phyloP scores from a whole-genome alignment of 2,797 vertebrate species.

The Borostomias antarcticus region DNA sequence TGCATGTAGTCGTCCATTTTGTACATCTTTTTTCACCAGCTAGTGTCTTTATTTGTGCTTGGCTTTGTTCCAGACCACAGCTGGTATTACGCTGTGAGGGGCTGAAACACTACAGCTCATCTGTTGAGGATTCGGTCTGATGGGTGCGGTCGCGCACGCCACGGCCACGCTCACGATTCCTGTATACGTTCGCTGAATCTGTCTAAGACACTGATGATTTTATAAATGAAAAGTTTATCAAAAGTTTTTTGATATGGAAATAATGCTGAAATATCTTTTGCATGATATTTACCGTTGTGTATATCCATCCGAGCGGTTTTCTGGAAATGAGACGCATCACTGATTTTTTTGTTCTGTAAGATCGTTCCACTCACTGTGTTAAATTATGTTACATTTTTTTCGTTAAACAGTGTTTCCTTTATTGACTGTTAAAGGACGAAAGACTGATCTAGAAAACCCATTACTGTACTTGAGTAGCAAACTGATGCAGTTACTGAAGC shows the following conservation, averaged over 20 bases:
- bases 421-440: conserved; percentile 22
- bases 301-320: conserved; percentile 3
- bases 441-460: conserved; percentile 11
- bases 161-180: background rate
- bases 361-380: conserved; percentile 8
- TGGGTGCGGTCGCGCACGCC: background rate
- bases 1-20: background rate
- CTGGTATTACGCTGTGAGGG: background rate
- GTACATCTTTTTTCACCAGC: background rate
- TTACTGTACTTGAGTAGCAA: conserved; percentile 36
- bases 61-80: background rate
- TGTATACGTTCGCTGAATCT: background rate
- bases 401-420: background rate
- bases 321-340: conserved; percentile 6
- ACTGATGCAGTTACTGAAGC: conserved; percentile 16
- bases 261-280: conserved; percentile 7
- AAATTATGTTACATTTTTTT: background rate
- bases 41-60: conserved; percentile 4
- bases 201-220: conserved; percentile 8
- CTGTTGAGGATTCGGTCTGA: background rate
- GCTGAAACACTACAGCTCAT: background rate
- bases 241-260: conserved; percentile 5
- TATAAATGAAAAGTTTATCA: conserved; percentile 10
- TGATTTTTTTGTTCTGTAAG: background rate
- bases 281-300: conserved; percentile 7